These are phyloP conservation scores for Pantherophis guttatus DNA, from an alignment of 2,113 vertebrate species.

Conservation along the genomic window DNA sequence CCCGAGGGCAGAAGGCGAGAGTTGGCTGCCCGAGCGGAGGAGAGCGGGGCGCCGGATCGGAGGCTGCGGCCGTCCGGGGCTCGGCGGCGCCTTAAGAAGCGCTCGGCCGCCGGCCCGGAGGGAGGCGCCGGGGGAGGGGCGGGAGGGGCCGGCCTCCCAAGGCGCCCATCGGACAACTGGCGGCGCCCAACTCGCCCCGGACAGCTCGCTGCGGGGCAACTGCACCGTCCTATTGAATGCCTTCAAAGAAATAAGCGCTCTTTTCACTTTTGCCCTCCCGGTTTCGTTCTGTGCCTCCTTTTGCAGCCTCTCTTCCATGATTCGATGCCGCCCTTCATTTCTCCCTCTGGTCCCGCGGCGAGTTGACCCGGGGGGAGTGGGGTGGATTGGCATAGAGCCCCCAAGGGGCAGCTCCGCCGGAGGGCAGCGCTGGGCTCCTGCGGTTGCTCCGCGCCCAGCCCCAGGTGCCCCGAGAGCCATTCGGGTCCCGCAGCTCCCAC, in stretches of 20 bases:
- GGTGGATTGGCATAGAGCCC: too few relatives aligned
- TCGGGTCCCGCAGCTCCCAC: background rate
- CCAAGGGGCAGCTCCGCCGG: too few relatives aligned
- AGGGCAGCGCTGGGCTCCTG: background rate
- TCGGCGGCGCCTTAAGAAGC: background rate
- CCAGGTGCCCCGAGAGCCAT: background rate
- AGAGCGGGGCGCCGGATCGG: background rate
- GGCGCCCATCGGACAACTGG: too few relatives aligned
- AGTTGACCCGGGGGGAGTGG: too few relatives aligned
- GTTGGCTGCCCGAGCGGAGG: background rate
- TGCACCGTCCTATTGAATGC: accelerated
- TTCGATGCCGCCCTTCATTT: accelerated
- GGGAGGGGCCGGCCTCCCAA: background rate
- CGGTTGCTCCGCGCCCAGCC: too few relatives aligned
- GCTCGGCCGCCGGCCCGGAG: background rate
- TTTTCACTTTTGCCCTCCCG: too few relatives aligned
- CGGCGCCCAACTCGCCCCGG: too few relatives aligned
- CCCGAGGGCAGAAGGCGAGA: background rate
- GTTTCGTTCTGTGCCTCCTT: too few relatives aligned
- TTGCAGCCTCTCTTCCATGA: too few relatives aligned
- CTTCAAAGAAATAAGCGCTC: accelerated
- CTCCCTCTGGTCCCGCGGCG: too few relatives aligned
- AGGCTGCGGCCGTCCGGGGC: background rate
- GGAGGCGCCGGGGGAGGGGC: background rate
- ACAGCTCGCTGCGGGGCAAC: too few relatives aligned